Base-by-base conservation (phyloP, 2,888 invertebrate genomes). In the Orchesella flavescens region DNA sequence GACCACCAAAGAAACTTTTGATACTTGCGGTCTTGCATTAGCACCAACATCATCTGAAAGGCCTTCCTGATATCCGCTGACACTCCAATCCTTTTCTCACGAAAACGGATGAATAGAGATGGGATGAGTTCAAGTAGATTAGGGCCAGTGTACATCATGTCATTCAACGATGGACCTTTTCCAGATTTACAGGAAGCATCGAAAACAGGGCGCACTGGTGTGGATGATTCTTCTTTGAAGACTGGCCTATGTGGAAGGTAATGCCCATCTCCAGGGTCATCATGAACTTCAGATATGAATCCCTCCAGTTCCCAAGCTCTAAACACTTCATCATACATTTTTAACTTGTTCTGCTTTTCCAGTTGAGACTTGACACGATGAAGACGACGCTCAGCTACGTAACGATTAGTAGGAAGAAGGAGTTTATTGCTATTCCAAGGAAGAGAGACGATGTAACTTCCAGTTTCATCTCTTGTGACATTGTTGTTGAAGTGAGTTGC, bases 51-150 rank as follows among this genome's bases (percentile, higher is more conserved):
- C 75, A 69, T 76, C 13, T 43, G 73, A 34, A 84, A 86, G 0
- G 84, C 86, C 43, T 86, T 86, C n/a, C 79, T 12, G 13, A 86
- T 82, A 24, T 86, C 86, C 2, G 84, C 71, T 4, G 80, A 77
- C 1, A 88, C 80, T 5, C 86, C 89, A 9, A 79, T 44, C 9
- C 0, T 7, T 17, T 72, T 72, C 21, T 72, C 72, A 12, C 72
- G 72, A 17, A 72, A 72, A 2, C 57, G 24, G 24, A 57, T 12
- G 5, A 72, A n/a, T 1, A 72, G 1, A 2, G 21, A 24, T 3
- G 43, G 34, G 15, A 72, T 72, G 9, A 72, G 43, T 17, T 72
- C 15, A 4, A 72, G 4, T 1, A n/a, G 23, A 17, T 72, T 72
- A 1, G 24, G n/a, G 2, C 72, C 72, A 1, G 5, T 24, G 21